Evolutionary conservation across 2,113 vertebrate species (phyloP).

Genomic region (Vidua macroura): DNA sequence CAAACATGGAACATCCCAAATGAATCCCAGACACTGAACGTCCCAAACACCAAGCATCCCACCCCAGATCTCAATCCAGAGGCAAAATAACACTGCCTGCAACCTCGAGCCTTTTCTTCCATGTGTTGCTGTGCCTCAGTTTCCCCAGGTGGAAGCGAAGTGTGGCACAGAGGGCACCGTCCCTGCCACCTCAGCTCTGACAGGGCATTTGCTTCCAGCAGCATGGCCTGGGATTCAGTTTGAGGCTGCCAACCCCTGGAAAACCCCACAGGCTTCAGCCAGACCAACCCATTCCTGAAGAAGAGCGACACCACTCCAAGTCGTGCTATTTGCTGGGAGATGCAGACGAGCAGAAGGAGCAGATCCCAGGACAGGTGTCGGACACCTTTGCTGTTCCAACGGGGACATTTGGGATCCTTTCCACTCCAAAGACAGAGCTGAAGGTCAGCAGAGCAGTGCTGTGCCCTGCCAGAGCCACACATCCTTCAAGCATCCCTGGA

Average conservation of each 20-base stretch:
- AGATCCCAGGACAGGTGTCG: not conserved
- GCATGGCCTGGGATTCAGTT: rapidly evolving
- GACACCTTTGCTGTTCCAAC: not conserved
- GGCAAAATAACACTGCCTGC: rapidly evolving
- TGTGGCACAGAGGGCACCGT: rapidly evolving
- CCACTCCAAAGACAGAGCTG: not conserved
- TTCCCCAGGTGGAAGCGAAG: not conserved
- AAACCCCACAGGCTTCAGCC: not conserved
- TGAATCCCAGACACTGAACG: not conserved
- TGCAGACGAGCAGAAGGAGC: rapidly evolving
- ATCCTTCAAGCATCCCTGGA: not conserved
- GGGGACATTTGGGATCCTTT: not conserved
- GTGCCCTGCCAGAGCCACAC: not conserved
- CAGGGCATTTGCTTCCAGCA: not conserved
- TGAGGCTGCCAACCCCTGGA: not conserved
- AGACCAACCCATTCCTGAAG: not conserved
- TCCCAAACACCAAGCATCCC: not conserved
- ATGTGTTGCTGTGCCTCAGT: rapidly evolving
- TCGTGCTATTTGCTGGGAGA: rapidly evolving
- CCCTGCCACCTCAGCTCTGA: not conserved
- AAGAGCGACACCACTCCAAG: rapidly evolving
- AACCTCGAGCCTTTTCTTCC: not conserved
- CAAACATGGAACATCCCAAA: not conserved
- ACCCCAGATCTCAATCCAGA: not conserved
- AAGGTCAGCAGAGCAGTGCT: not conserved